These are phyloP conservation scores for Syrmaticus mikado DNA, from an alignment of 2,113 vertebrate species.

Conservation along the genomic window DNA sequence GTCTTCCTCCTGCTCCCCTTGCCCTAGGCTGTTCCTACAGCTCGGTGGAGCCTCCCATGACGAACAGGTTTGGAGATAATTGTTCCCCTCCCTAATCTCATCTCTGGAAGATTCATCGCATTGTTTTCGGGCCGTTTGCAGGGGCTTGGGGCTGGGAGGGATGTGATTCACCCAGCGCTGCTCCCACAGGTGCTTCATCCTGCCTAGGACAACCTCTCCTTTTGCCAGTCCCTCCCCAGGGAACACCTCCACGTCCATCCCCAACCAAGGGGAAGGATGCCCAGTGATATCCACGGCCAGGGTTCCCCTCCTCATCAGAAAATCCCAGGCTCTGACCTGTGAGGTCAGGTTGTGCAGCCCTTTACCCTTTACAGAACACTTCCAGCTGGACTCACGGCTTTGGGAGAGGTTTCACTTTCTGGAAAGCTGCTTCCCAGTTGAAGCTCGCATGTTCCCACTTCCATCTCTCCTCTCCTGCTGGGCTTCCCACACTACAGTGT, in stretches of 20 bases:
- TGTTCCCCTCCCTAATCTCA: conserved; percentile 69
- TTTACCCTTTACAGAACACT: conserved; percentile 52
- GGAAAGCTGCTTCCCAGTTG: background rate
- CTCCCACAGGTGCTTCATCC: conserved; percentile 52
- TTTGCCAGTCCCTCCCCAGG: conserved; percentile 15
- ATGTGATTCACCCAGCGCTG: conserved; percentile 53
- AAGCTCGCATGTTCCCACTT: background rate
- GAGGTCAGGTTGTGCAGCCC: background rate
- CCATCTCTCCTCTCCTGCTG: background rate
- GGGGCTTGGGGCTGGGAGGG: conserved; percentile 45
- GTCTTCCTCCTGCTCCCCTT: conserved; percentile 36
- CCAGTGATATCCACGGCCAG: too few species aligned
- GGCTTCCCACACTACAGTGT: rapidly evolving
- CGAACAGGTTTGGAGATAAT: conserved; percentile 73
- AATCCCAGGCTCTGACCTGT: background rate
- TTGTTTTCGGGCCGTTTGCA: conserved; percentile 66
- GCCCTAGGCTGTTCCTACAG: conserved; percentile 61
- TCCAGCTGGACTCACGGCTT: background rate
- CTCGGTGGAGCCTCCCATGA: conserved; percentile 58
- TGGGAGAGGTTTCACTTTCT: background rate
- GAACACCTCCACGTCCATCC: background rate
- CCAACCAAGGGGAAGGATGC: background rate
- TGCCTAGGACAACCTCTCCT: conserved; percentile 54
- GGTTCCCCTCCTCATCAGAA: rapidly evolving
- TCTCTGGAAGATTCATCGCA: conserved; percentile 60